Conservation (phyloP, 2,797 vertebrate genomes). For the Heterohyrax brucei region DNA sequence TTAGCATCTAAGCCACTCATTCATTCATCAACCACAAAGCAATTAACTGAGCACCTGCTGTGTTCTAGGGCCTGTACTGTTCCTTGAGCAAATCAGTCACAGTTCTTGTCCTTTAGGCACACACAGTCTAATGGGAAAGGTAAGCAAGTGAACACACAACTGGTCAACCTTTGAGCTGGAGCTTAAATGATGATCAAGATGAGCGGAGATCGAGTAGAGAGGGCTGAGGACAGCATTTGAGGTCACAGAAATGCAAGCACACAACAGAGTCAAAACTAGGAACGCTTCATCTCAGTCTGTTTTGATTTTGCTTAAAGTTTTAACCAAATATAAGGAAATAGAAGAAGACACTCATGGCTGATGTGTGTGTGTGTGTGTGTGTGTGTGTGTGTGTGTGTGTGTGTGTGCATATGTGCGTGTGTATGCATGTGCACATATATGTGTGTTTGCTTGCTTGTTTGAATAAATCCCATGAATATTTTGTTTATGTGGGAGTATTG, state of each 20-base stretch:
- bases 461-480: slow-evolving; percentile 5
- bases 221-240: not conserved
- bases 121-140: not conserved
- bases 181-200: not conserved
- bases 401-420: not conserved
- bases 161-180: not conserved
- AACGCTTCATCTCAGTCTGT: not conserved
- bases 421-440: not conserved
- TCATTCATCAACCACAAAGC: slow-evolving; percentile 26
- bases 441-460: not conserved
- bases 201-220: not conserved
- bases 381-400: not conserved
- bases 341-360: not conserved
- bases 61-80: not conserved
- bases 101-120: not conserved
- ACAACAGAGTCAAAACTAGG: not conserved
- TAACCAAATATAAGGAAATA: slow-evolving; percentile 17
- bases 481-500: slow-evolving; percentile 8
- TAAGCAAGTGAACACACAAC: not conserved
- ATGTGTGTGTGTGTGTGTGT: not conserved
- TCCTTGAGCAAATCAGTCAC: not conserved
- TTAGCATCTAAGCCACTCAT: slow-evolving; percentile 44
- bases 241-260: not conserved
- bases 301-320: not conserved
- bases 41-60: slow-evolving; percentile 3